Percentiles rank a stretch among this genome's conserved stretches.
Conservation (phyloP, 2,797 vertebrate genomes). For the Forpus xanthops region DNA sequence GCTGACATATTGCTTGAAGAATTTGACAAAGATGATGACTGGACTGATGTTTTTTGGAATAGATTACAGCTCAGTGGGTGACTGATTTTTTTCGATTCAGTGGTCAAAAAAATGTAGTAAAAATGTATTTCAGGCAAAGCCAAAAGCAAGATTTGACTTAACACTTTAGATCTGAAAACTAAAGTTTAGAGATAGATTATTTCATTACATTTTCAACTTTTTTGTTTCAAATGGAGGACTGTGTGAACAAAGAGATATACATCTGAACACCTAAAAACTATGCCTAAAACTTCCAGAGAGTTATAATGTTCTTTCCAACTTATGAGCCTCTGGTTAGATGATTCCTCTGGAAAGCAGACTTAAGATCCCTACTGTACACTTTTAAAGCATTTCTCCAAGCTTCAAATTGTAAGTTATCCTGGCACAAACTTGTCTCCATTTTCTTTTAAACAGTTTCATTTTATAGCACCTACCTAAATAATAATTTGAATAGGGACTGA, state of each 20-base stretch:
- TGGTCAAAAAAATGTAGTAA: not conserved
- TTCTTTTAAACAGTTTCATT: not conserved
- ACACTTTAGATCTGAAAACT: not conserved
- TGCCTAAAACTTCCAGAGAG: not conserved
- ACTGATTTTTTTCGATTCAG: not conserved
- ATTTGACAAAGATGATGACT: not conserved
- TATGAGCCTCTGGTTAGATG: not conserved
- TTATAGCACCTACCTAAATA: not conserved
- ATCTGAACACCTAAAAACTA: not conserved
- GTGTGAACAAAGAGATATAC: not conserved
- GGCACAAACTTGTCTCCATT: not conserved
- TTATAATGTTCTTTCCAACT: not conserved
- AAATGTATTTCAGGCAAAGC: not conserved
- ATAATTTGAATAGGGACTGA: not conserved
- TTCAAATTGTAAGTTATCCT: not conserved
- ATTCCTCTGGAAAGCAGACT: rapidly evolving
- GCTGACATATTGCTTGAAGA: not conserved
- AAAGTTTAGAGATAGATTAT: not conserved
- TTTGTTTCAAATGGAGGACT: not conserved
- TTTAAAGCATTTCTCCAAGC: not conserved
- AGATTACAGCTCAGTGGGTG: not conserved
- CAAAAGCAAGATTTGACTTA: not conserved
- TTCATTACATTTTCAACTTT: not conserved
- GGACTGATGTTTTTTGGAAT: not conserved
- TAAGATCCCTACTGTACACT: not conserved